These are phyloP conservation scores for Asbolus verrucosus DNA, from an alignment of 1,140 invertebrate genomes.

Conservation along the genomic window DNA sequence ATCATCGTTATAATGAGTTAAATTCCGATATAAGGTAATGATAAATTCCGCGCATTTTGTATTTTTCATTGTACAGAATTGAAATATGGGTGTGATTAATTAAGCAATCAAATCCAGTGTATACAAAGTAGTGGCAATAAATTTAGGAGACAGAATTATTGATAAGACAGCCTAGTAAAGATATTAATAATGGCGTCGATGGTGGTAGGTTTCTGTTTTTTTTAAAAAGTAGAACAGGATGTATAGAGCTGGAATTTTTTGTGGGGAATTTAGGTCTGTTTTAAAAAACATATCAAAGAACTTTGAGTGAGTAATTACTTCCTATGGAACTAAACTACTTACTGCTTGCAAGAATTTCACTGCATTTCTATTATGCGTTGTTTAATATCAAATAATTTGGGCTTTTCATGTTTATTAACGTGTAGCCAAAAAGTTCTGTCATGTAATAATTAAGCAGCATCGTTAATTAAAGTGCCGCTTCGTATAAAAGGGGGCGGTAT, in stretches of 20 bases:
- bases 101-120: constrained; percentile 7
- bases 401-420: constrained; percentile 19
- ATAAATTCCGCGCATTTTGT: not conserved
- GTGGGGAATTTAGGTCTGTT: too few relatives aligned
- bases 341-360: not conserved
- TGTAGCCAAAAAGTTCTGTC: constrained; percentile 36
- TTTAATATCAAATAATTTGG: constrained; percentile 24
- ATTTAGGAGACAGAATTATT: not conserved
- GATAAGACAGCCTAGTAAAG: not conserved
- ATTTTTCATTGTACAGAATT: not conserved
- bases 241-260: too few relatives aligned
- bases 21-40: too few relatives aligned
- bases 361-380: not conserved
- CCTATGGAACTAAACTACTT: not conserved
- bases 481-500: constrained; percentile 26
- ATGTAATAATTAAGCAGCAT: constrained; percentile 39
- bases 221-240: too few relatives aligned
- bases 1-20: too few relatives aligned
- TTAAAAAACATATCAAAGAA: too few relatives aligned
- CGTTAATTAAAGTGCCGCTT: constrained; percentile 42
- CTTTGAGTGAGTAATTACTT: not conserved
- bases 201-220: too few relatives aligned
- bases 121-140: not conserved
- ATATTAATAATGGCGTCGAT: too few relatives aligned
- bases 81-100: constrained; percentile 10